These are phyloP conservation scores for Pyrgilauda ruficollis DNA, from an alignment of 2,113 vertebrate genomes.

Conservation along the genomic window DNA sequence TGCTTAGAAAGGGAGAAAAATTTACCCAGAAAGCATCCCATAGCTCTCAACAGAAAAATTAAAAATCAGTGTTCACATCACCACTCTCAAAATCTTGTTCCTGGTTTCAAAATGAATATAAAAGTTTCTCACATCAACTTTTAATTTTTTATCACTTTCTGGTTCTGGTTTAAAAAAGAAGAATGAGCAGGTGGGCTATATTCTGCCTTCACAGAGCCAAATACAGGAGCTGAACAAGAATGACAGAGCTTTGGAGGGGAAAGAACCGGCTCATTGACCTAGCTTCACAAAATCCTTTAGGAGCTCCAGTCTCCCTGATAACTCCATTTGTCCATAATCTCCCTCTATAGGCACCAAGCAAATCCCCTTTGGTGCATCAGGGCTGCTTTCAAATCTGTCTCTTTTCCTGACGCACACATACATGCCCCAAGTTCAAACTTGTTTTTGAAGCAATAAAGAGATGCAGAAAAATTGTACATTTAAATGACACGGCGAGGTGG, in stretches of 20 bases:
- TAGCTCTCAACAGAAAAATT: background rate
- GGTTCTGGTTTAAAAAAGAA: background rate
- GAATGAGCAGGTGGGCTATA: background rate
- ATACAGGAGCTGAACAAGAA: background rate
- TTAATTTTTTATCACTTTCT: background rate
- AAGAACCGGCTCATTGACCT: background rate
- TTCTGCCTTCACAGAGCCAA: background rate
- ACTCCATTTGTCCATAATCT: slow-evolving; percentile 45
- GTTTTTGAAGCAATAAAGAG: slow-evolving; percentile 65
- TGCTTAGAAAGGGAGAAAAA: background rate
- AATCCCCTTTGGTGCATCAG: slow-evolving; percentile 50
- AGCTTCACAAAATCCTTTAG: slow-evolving; percentile 36
- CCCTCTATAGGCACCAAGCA: background rate
- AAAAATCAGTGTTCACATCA: background rate
- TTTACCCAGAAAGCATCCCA: background rate
- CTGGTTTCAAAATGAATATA: background rate
- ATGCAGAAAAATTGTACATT: slow-evolving; percentile 49
- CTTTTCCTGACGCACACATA: slow-evolving; percentile 34
- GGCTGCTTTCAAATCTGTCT: slow-evolving; percentile 42
- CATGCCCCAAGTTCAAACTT: slow-evolving; percentile 59
- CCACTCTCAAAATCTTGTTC: background rate
- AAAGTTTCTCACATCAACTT: background rate
- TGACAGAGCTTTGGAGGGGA: background rate
- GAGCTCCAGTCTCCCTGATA: background rate
- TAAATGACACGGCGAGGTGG: slow-evolving; percentile 60